phyloP scores from a whole-genome alignment of 2,797 vertebrate genomes.

The Notamacropus eugenii region DNA sequence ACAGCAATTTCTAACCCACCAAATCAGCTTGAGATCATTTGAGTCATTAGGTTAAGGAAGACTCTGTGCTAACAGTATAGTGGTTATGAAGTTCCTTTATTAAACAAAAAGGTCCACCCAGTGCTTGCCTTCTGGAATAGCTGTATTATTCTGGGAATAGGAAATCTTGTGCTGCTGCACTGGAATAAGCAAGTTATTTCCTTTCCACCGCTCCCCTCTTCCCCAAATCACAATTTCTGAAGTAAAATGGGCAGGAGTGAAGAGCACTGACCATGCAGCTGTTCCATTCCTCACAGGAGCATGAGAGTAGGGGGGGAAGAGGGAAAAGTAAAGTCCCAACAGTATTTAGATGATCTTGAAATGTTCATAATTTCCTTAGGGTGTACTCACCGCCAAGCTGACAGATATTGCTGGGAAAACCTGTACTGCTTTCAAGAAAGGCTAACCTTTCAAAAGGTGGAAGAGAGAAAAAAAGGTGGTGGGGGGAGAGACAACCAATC shows the following conservation, averaged over 20 bases:
- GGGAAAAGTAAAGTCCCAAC: neutral
- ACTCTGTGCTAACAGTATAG: slow-evolving; percentile 30
- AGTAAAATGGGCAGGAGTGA: slow-evolving; percentile 47
- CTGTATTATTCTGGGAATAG: slow-evolving; percentile 17
- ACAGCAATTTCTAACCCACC: slow-evolving; percentile 70
- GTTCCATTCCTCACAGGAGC: slow-evolving; percentile 26
- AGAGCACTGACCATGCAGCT: slow-evolving; percentile 24
- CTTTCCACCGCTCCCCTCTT: neutral
- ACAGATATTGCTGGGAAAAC: slow-evolving; percentile 78
- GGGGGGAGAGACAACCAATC: slow-evolving; percentile 55
- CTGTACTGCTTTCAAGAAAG: slow-evolving; percentile 75
- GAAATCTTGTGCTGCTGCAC: slow-evolving; percentile 4
- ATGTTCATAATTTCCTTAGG: slow-evolving; percentile 82
- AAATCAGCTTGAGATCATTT: slow-evolving; percentile 74
- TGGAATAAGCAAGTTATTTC: slow-evolving; percentile 50
- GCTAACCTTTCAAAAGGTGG: slow-evolving; percentile 75
- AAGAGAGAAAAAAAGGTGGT: slow-evolving; percentile 1
- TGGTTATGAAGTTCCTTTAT: slow-evolving; percentile 48
- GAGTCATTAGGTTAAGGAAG: slow-evolving; percentile 61
- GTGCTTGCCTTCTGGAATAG: slow-evolving; percentile 60
- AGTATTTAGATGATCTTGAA: slow-evolving; percentile 76
- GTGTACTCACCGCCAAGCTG: slow-evolving; percentile 73
- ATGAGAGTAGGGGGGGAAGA: slow-evolving; percentile 23
- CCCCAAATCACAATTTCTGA: slow-evolving; percentile 50
- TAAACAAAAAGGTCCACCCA: slow-evolving; percentile 44